Percentiles rank a stretch among this genome's conserved stretches.
Evolutionary conservation across 2,888 invertebrate species (phyloP).

Genomic region (Heliconius ethilla): DNA sequence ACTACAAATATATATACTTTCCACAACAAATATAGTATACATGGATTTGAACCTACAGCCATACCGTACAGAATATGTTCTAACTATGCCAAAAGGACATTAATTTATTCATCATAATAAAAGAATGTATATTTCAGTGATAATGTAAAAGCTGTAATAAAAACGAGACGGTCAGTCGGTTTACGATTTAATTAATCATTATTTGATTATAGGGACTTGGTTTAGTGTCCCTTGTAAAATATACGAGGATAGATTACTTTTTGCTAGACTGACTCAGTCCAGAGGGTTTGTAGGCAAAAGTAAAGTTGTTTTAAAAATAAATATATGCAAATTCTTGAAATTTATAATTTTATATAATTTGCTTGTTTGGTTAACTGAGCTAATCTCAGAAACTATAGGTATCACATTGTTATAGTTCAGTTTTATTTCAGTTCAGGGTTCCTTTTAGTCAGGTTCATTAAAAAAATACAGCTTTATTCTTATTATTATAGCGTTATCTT

Average conservation of each 20-base stretch:
- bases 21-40: too few relatives aligned
- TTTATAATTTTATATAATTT: too few relatives aligned
- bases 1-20: too few relatives aligned
- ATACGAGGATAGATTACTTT: constrained; percentile 4
- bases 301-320: too few relatives aligned
- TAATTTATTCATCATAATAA: constrained; percentile 19
- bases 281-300: background rate
- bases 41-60: background rate
- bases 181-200: constrained; percentile 32
- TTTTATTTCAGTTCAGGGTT: too few relatives aligned
- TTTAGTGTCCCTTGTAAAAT: constrained; percentile 10
- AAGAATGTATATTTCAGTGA: constrained; percentile 23
- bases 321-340: too few relatives aligned
- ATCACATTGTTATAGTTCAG: too few relatives aligned
- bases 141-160: constrained; percentile 21
- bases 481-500: too few relatives aligned
- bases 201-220: constrained; percentile 23
- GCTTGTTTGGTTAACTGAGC: too few relatives aligned
- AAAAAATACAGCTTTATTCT: too few relatives aligned
- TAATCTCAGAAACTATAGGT: too few relatives aligned
- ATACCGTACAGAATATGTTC: background rate
- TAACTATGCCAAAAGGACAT: background rate
- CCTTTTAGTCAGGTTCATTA: too few relatives aligned
- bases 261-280: background rate
- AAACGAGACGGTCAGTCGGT: constrained; percentile 32